Evolutionary conservation across 1,140 invertebrate species (phyloP).

Genomic region (Chrysomallon squamiferum): DNA sequence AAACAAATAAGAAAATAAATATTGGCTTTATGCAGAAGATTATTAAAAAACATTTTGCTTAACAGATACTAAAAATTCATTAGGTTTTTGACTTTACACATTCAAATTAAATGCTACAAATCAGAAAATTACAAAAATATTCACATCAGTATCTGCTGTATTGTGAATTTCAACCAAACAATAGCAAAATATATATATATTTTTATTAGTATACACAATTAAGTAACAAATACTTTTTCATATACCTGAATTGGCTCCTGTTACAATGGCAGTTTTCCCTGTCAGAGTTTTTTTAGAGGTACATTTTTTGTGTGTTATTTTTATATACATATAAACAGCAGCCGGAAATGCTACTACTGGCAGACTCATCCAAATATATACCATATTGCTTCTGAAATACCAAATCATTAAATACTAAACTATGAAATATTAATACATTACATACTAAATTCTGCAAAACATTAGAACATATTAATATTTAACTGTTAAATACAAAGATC

Average conservation of each 20-base stretch:
- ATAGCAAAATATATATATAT: too few species aligned
- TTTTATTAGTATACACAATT: too few species aligned
- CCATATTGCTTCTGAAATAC: too few species aligned
- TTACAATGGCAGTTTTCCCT: conserved; percentile 86
- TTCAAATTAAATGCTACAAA: neutral
- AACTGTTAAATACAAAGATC: too few species aligned
- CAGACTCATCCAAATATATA: too few species aligned
- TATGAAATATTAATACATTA: too few species aligned
- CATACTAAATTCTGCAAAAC: too few species aligned
- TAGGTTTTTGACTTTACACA: neutral
- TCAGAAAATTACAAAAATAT: neutral
- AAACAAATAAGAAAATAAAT: neutral
- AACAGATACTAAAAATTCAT: neutral
- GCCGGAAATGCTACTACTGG: too few species aligned
- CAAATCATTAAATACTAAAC: too few species aligned
- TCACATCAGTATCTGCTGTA: neutral
- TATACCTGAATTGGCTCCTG: conserved; percentile 82
- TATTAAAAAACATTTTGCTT: neutral
- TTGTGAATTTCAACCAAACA: neutral
- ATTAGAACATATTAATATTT: too few species aligned
- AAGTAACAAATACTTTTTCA: too few species aligned
- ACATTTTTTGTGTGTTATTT: conserved; percentile 33
- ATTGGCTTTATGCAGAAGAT: neutral
- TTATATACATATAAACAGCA: too few species aligned
- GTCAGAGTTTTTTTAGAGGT: conserved; percentile 60